Evolutionary conservation across 2,888 invertebrate species (phyloP).

Genomic region (Diploptera punctata): DNA sequence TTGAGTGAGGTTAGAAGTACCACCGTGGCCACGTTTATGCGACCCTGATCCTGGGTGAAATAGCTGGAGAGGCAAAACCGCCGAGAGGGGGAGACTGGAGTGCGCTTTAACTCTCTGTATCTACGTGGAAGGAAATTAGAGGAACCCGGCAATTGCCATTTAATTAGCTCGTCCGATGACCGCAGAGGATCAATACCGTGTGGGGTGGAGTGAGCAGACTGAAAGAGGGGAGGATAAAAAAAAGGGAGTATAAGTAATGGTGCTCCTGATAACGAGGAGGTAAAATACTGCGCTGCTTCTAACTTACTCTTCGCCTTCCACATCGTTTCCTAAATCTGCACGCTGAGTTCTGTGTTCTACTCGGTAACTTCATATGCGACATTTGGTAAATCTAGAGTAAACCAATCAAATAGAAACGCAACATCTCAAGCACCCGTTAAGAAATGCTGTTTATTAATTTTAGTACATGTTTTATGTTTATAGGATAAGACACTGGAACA

Average conservation of each 20-base stretch:
- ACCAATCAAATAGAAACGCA: no score
- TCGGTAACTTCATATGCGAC: no score
- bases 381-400: no score
- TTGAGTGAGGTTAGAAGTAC: no score
- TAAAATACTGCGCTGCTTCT: no score
- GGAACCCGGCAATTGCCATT: constrained; percentile 41
- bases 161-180: constrained; percentile 42
- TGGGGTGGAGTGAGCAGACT: constrained; percentile 25
- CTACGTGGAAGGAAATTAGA: constrained; percentile 37
- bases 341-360: no score
- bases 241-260: constrained; percentile 6
- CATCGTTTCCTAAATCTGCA: no score
- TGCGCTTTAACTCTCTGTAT: background rate
- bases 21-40: background rate
- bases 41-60: background rate
- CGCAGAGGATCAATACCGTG: constrained; percentile 40
- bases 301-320: background rate
- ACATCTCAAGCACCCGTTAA: no score
- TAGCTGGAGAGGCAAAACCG: background rate
- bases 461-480: no score
- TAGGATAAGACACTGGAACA: no score
- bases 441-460: no score
- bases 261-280: background rate
- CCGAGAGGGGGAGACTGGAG: background rate
- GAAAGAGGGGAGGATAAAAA: constrained; percentile 29